Percentiles rank a stretch among this genome's conserved stretches.
Evolutionary conservation across 2,888 invertebrate species (phyloP).

Genomic region (Lithophane socia): DNA sequence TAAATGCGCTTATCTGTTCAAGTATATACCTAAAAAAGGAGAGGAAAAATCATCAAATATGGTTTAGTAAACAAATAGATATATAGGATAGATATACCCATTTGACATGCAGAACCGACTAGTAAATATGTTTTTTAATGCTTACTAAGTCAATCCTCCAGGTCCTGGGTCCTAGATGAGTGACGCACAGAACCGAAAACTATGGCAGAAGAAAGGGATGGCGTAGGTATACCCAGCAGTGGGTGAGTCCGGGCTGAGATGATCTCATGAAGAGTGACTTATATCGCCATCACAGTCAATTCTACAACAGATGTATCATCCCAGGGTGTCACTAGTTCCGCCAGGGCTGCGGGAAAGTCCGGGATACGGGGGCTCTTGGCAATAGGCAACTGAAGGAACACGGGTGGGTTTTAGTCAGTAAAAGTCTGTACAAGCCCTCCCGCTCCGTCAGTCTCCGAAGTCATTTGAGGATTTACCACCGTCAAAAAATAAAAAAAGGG

Average conservation of each 20-base stretch:
- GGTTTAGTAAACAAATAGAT: background rate
- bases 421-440: no score
- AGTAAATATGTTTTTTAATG: background rate
- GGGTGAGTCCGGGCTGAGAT: background rate
- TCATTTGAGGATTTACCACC: no score
- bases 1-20: no score
- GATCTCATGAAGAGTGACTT: background rate
- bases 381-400: no score
- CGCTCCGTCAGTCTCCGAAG: no score
- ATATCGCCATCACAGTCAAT: background rate
- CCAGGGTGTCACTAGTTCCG: background rate
- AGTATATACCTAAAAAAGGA: no score
- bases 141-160: background rate
- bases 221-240: background rate
- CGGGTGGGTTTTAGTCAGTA: no score
- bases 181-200: background rate
- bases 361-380: no score
- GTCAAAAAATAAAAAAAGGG: no score
- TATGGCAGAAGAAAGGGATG: background rate
- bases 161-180: background rate
- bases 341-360: no score
- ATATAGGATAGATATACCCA: background rate
- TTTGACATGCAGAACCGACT: background rate
- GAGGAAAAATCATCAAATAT: background rate
- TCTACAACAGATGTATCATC: background rate